Percentiles rank a stretch among this genome's conserved stretches.
phyloP scores from a whole-genome alignment of 2,113 vertebrate genomes.

The Lagenorhynchus albirostris region DNA sequence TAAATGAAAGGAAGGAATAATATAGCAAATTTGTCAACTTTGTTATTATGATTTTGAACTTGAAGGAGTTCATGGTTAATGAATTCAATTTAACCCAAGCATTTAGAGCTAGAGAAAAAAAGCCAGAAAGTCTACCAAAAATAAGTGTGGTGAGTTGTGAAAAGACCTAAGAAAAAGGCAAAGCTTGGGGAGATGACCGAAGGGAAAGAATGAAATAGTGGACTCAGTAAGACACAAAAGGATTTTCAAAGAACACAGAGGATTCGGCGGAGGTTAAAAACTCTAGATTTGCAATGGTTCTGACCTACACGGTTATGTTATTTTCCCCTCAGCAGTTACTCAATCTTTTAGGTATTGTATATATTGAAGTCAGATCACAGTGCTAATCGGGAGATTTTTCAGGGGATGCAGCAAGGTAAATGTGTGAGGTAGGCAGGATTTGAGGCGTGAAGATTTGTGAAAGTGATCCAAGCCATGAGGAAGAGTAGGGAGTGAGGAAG shows the following conservation, averaged over 20 bases:
- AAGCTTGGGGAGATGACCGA: neutral
- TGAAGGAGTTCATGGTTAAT: neutral
- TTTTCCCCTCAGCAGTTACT: neutral
- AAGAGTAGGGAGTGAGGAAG: neutral
- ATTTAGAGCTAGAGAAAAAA: neutral
- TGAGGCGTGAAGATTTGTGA: neutral
- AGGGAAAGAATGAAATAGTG: neutral
- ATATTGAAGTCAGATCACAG: neutral
- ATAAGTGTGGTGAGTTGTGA: neutral
- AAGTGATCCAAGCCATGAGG: neutral
- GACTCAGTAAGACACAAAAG: neutral
- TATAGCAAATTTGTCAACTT: neutral
- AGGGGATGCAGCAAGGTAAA: neutral
- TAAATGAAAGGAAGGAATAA: neutral
- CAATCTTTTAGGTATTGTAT: neutral
- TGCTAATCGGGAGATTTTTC: neutral
- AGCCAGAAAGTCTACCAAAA: neutral
- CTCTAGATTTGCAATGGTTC: neutral
- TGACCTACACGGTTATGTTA: neutral
- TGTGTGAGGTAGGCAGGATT: neutral
- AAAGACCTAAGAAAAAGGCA: neutral
- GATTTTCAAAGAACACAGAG: neutral
- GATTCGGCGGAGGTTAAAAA: neutral
- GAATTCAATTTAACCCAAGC: neutral
- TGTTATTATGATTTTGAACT: neutral